Percentiles rank a stretch among this genome's conserved stretches.
These are phyloP conservation scores for Zaprionus ornatus DNA, from an alignment of 1,140 invertebrate species.

Conservation along the genomic window DNA sequence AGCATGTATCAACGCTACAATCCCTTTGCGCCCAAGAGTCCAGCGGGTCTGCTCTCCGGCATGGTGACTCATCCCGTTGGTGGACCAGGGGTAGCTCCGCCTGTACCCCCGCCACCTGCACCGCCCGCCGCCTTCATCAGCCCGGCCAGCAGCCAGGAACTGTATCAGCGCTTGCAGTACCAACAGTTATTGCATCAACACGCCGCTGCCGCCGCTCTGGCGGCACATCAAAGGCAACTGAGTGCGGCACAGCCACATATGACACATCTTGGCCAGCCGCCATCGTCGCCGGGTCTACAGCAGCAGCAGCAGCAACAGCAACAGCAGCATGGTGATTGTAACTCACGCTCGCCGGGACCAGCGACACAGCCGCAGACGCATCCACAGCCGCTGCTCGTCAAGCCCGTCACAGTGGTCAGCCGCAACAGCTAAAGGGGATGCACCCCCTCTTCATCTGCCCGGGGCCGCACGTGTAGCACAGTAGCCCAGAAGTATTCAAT, in stretches of 20 bases:
- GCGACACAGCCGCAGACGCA: slow-evolving; percentile 61
- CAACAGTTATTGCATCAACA: slow-evolving; percentile 83
- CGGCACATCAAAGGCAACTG: slow-evolving; percentile 77
- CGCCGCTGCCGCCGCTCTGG: slow-evolving; percentile 78
- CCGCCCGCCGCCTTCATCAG: slow-evolving; percentile 82
- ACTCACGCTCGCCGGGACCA: slow-evolving; percentile 65
- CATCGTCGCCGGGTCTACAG: slow-evolving; percentile 59
- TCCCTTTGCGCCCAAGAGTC: slow-evolving; percentile 84
- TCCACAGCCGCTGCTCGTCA: slow-evolving; percentile 77
- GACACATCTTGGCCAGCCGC: slow-evolving; percentile 65
- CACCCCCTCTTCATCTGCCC: neutral
- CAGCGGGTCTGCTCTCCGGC: slow-evolving; percentile 55
- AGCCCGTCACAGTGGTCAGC: slow-evolving; percentile 85
- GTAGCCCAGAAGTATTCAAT: slow-evolving; percentile 58
- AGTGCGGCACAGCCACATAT: slow-evolving; percentile 61
- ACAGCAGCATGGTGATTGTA: slow-evolving; percentile 32
- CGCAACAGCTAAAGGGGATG: slow-evolving; percentile 84
- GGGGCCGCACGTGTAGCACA: slow-evolving; percentile 11
- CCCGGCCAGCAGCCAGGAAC: slow-evolving; percentile 79
- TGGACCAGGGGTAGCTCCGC: neutral
- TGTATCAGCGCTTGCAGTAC: slow-evolving; percentile 84
- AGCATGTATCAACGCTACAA: slow-evolving; percentile 85
- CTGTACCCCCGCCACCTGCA: slow-evolving; percentile 66
- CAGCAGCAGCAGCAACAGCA: slow-evolving; percentile 46
- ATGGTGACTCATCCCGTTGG: slow-evolving; percentile 34